A percentile compares a stretch with the other conserved stretches of the same genome.
phyloP scores from a whole-genome alignment of 2,113 vertebrate genomes.

The Uropsilus gracilis region DNA sequence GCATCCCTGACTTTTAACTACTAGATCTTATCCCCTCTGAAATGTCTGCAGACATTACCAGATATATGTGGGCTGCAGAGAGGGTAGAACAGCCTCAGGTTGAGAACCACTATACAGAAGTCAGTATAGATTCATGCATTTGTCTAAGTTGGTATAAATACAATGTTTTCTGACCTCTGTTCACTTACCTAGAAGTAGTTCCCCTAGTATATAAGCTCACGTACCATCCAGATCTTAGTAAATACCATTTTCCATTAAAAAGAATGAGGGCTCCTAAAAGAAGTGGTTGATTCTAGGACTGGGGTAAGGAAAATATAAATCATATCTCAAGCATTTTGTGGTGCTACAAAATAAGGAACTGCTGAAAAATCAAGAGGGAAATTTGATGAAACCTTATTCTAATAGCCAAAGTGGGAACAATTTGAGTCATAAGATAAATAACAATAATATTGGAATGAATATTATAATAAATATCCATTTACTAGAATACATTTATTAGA shows the following conservation, averaged over 20 bases:
- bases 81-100: neutral
- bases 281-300: neutral
- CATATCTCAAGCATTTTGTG: neutral
- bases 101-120: neutral
- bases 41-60: neutral
- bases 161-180: neutral
- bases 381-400: neutral
- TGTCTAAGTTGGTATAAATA: neutral
- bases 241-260: neutral
- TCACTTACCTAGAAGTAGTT: neutral
- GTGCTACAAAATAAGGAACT: neutral
- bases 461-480: no score
- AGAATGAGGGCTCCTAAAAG: neutral
- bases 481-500: no score
- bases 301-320: neutral
- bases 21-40: neutral
- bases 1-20: neutral
- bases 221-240: neutral
- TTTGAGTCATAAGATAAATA: neutral
- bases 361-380: neutral
- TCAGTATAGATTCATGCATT: neutral
- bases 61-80: neutral
- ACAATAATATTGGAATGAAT: neutral
- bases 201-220: neutral
- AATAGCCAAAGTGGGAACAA: neutral